Percentiles rank a stretch among this genome's conserved stretches.
These are phyloP conservation scores for Hylyphantes graminicola DNA, from an alignment of 1,140 invertebrate genomes.

Conservation along the genomic window DNA sequence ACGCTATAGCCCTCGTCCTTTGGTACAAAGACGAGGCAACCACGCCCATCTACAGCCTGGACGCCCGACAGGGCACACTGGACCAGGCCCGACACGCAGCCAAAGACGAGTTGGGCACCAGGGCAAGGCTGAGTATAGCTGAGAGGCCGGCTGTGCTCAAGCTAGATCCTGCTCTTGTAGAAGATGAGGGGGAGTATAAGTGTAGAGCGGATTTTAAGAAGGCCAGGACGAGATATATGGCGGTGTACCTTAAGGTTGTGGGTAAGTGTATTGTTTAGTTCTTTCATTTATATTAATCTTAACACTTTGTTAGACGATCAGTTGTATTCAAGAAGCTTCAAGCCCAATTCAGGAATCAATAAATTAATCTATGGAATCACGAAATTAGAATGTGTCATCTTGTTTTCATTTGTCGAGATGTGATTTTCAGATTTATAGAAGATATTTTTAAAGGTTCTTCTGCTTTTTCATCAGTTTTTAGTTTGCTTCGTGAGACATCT, in stretches of 20 bases:
- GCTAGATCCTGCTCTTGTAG: slow-evolving; percentile 61
- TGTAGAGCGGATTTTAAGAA: slow-evolving; percentile 90
- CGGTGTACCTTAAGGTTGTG: slow-evolving; percentile 62
- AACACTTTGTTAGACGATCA: no score
- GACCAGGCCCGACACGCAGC: slow-evolving; percentile 63
- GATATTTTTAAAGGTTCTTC: no score
- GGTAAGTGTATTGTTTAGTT: slow-evolving; percentile 48
- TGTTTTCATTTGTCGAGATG: no score
- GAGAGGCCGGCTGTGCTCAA: slow-evolving; percentile 67
- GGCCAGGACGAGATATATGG: slow-evolving; percentile 76
- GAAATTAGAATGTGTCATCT: no score
- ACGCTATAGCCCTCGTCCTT: slow-evolving; percentile 50
- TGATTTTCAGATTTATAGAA: no score
- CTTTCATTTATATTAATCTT: background rate
- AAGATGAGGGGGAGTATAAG: slow-evolving; percentile 83
- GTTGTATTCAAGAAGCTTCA: no score
- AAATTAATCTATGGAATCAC: no score
- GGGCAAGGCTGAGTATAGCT: slow-evolving; percentile 62
- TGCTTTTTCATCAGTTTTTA: no score
- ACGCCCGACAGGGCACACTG: slow-evolving; percentile 63
- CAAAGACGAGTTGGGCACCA: slow-evolving; percentile 58
- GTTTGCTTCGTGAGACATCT: no score
- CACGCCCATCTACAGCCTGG: slow-evolving; percentile 79
- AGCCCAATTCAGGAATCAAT: no score
- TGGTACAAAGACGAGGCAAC: slow-evolving; percentile 78